Percentiles rank a stretch among this genome's conserved stretches.
phyloP scores from a whole-genome alignment of 92 coral and sea anemone species.

The Scolanthus callimorphus region DNA sequence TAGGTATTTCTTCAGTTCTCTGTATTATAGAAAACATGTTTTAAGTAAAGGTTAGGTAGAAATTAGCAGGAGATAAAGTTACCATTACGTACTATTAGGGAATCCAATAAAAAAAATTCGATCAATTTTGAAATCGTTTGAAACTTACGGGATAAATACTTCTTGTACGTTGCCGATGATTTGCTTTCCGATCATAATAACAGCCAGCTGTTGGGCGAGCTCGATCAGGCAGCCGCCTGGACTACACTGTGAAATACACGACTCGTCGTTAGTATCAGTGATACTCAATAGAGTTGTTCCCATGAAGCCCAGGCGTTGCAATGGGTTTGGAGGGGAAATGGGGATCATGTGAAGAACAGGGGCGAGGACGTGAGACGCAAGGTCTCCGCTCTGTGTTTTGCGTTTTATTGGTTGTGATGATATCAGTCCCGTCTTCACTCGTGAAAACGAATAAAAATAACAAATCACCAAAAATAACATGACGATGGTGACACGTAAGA shows the following conservation, averaged over 20 bases:
- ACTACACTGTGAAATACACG: constrained; percentile 69
- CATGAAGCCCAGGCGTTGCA: too few relatives aligned
- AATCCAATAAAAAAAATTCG: background rate
- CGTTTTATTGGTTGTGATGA: too few relatives aligned
- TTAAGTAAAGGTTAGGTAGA: background rate
- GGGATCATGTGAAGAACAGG: too few relatives aligned
- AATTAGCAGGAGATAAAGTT: background rate
- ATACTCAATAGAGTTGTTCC: too few relatives aligned
- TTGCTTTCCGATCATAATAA: constrained; percentile 96
- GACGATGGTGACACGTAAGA: too few relatives aligned
- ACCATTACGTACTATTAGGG: background rate
- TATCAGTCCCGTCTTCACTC: too few relatives aligned
- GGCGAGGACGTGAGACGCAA: too few relatives aligned
- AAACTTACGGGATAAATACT: constrained; percentile 93
- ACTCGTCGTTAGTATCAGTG: too few relatives aligned
- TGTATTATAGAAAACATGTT: constrained; percentile 1
- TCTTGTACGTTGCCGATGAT: constrained; percentile 93
- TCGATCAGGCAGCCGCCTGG: constrained; percentile 99
- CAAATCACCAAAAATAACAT: too few relatives aligned
- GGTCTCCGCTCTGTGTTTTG: too few relatives aligned
- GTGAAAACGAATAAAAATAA: too few relatives aligned
- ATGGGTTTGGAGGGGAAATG: too few relatives aligned
- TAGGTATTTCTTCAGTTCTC: constrained; percentile 84
- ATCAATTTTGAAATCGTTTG: background rate
- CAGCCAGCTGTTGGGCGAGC: constrained; percentile 90